Evolutionary conservation across 2,113 vertebrate species (phyloP).

Genomic region (Hydrolagus affinis): DNA sequence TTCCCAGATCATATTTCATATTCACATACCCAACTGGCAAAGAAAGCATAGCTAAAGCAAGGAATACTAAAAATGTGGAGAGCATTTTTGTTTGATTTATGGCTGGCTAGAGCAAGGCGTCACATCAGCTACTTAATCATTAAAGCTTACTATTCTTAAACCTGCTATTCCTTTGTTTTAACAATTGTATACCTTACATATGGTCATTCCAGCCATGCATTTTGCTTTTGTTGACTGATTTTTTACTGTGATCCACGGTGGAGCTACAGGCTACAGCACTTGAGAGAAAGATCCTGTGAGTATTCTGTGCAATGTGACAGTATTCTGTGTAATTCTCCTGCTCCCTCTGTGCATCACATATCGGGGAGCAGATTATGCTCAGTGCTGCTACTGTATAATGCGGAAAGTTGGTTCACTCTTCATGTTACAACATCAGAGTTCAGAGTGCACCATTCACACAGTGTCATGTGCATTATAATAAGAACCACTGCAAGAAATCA

Average conservation of each 20-base stretch:
- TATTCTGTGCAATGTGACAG: too few relatives aligned
- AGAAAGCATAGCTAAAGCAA: slow-evolving; percentile 26
- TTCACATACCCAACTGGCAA: slow-evolving; percentile 40
- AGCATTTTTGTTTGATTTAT: slow-evolving; percentile 32
- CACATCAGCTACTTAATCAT: slow-evolving; percentile 31
- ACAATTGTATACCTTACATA: slow-evolving; percentile 11
- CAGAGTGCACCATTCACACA: too few relatives aligned
- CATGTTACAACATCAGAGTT: too few relatives aligned
- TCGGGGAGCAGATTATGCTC: too few relatives aligned
- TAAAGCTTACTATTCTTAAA: slow-evolving; percentile 26
- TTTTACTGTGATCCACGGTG: not conserved
- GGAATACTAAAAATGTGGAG: slow-evolving; percentile 28
- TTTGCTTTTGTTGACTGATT: not conserved
- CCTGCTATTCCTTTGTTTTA: slow-evolving; percentile 24
- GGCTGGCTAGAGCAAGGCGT: slow-evolving; percentile 1
- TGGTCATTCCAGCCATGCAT: not conserved
- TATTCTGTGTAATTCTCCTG: not conserved
- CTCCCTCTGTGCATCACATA: not conserved
- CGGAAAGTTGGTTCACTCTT: too few relatives aligned
- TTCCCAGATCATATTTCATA: slow-evolving; percentile 77
- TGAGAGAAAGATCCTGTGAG: not conserved
- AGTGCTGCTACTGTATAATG: not conserved
- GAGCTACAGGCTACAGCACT: not conserved
- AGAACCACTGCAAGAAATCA: too few relatives aligned
- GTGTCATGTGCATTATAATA: too few relatives aligned